Evolutionary conservation across 64 coral and sea anemone species (phyloP).

Genomic region (Montipora efflorescens): DNA sequence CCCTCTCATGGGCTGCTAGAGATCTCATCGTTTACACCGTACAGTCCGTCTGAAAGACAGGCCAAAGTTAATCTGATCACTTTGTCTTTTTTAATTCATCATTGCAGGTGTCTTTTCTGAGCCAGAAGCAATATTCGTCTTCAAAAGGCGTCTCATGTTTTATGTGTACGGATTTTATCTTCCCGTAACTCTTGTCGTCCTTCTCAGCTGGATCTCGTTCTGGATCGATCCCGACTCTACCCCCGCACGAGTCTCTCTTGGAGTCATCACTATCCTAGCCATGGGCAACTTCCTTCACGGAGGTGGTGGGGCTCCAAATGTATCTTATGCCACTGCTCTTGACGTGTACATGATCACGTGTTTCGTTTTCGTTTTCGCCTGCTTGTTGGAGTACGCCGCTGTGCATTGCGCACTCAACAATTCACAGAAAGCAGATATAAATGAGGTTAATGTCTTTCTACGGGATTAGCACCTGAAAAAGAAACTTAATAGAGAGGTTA

Average conservation of each 20-base stretch:
- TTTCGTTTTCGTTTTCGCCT: slow-evolving; percentile 76
- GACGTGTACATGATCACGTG: slow-evolving; percentile 72
- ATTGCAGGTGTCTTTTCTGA: slow-evolving; percentile 68
- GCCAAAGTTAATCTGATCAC: neutral
- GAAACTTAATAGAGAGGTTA: too few relatives aligned
- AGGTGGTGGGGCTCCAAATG: slow-evolving; percentile 50
- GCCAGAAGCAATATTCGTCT: slow-evolving; percentile 48
- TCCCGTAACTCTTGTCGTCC: slow-evolving; percentile 32
- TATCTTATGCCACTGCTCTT: slow-evolving; percentile 72
- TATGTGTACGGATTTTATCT: slow-evolving; percentile 68
- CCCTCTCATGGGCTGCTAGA: too few relatives aligned
- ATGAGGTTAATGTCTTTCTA: slow-evolving; percentile 13
- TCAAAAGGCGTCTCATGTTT: slow-evolving; percentile 69
- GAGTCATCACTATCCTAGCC: slow-evolving; percentile 72
- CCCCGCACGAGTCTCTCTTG: slow-evolving; percentile 67
- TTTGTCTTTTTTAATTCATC: neutral
- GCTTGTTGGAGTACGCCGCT: slow-evolving; percentile 69
- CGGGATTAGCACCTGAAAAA: too few relatives aligned
- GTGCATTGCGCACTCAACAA: slow-evolving; percentile 63
- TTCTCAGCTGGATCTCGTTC: slow-evolving; percentile 74
- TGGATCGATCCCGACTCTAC: slow-evolving; percentile 76
- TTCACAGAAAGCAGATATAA: slow-evolving; percentile 47
- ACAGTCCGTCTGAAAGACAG: neutral
- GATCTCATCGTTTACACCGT: too few relatives aligned
- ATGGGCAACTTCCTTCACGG: slow-evolving; percentile 68